Conservation (phyloP, 2,797 vertebrate genomes). For the Neosalanx taihuensis region DNA sequence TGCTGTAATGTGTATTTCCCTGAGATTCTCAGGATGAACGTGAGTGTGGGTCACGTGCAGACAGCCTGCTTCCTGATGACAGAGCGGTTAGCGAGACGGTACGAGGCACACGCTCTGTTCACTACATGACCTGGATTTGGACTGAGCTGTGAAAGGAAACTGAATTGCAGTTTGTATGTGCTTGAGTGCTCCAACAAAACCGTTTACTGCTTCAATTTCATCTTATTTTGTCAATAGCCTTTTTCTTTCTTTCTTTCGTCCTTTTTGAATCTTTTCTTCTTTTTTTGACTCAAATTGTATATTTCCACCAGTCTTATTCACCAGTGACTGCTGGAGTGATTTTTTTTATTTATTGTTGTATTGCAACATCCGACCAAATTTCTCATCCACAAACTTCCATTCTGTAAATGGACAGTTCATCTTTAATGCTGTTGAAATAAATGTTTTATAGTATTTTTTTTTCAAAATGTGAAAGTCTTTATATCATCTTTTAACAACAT, state of each 20-base stretch:
- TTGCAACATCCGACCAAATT: constrained; percentile 4
- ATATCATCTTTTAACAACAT: too few relatives aligned
- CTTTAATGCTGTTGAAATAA: constrained; percentile 10
- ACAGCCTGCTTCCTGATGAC: constrained; percentile 26
- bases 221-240: constrained; percentile 35
- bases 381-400: neutral
- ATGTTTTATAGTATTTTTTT: constrained; percentile 23
- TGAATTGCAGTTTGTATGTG: constrained; percentile 43
- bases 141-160: constrained; percentile 43
- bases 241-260: constrained; percentile 15
- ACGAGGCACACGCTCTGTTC: constrained; percentile 17
- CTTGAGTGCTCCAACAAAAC: constrained; percentile 46
- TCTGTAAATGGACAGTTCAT: neutral
- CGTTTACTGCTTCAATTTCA: constrained; percentile 38
- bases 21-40: constrained; percentile 22
- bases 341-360: constrained; percentile 12
- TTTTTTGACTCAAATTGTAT: constrained; percentile 17
- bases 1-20: constrained; percentile 29
- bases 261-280: constrained; percentile 19
- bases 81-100: constrained; percentile 19
- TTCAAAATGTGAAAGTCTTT: constrained; percentile 22
- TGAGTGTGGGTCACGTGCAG: constrained; percentile 24
- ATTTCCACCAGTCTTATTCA: constrained; percentile 23
- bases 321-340: constrained; percentile 8
- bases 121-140: constrained; percentile 43